phyloP scores from a whole-genome alignment of 2,113 vertebrate species.

The Psephotus haematonotus region DNA sequence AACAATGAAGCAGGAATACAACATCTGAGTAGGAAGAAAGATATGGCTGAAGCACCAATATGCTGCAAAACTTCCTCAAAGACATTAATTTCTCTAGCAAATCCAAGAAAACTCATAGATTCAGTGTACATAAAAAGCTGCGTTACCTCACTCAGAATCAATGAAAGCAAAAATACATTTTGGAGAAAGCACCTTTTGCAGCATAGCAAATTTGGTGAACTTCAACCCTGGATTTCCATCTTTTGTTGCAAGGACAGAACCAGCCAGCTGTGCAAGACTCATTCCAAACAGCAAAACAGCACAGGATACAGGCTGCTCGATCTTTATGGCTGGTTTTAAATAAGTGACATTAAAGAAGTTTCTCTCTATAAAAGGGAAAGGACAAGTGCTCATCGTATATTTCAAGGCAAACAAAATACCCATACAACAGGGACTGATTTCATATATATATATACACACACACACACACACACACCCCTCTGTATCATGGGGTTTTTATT shows the following conservation, averaged over 20 bases:
- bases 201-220: not conserved
- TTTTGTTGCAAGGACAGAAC: not conserved
- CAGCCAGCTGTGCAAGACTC: not conserved
- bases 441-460: not conserved
- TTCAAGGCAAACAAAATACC: not conserved
- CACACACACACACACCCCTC: not conserved
- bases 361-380: not conserved
- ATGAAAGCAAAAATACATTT: constrained; percentile 20
- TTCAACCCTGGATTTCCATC: not conserved
- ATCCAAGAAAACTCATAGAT: not conserved
- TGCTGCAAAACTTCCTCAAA: not conserved
- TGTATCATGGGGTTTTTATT: not conserved
- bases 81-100: not conserved
- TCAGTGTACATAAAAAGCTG: not conserved
- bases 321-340: not conserved
- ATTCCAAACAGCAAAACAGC: not conserved
- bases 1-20: not conserved
- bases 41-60: not conserved
- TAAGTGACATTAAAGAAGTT: not conserved
- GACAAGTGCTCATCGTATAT: not conserved
- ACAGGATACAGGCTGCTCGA: not conserved
- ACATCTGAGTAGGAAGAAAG: not conserved
- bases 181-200: not conserved
- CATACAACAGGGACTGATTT: not conserved
- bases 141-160: constrained; percentile 32